Percentiles rank a stretch among this genome's conserved stretches.
phyloP scores from a whole-genome alignment of 2,113 vertebrate species.

The Psilopsiagon aurifrons region DNA sequence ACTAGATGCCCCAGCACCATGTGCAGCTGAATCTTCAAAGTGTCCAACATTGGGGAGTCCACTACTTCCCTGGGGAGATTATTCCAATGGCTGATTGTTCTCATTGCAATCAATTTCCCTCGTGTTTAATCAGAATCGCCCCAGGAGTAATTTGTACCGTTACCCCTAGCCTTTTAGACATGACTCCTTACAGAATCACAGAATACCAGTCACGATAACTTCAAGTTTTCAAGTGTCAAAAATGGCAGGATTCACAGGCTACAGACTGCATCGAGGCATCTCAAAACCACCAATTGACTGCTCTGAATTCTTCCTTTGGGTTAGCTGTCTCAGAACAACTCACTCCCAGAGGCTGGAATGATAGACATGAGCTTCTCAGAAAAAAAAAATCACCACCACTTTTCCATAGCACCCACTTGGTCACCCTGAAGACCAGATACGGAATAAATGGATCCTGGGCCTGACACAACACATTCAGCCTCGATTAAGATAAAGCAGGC shows the following conservation, averaged over 20 bases:
- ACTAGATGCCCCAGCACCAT: not conserved
- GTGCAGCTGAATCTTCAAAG: not conserved
- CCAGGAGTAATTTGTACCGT: not conserved
- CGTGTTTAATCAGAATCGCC: not conserved
- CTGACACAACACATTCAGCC: not conserved
- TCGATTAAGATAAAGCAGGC: not conserved
- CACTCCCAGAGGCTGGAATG: not conserved
- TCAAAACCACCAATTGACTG: not conserved
- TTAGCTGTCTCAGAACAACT: not conserved
- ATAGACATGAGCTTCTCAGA: not conserved
- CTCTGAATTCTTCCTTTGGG: not conserved
- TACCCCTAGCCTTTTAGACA: not conserved
- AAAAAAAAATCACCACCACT: not conserved
- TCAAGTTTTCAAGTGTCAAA: not conserved
- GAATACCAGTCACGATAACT: not conserved
- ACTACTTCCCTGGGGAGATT: not conserved
- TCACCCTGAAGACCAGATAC: not conserved
- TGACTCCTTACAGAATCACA: not conserved
- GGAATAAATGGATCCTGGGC: not conserved
- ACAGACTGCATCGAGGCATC: fast-evolving
- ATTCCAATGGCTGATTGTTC: not conserved
- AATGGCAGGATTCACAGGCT: not conserved
- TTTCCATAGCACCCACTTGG: not conserved
- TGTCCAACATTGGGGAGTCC: not conserved
- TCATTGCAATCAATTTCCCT: not conserved